phyloP scores from a whole-genome alignment of 2,888 invertebrate genomes.

The Sipunculus nudus region DNA sequence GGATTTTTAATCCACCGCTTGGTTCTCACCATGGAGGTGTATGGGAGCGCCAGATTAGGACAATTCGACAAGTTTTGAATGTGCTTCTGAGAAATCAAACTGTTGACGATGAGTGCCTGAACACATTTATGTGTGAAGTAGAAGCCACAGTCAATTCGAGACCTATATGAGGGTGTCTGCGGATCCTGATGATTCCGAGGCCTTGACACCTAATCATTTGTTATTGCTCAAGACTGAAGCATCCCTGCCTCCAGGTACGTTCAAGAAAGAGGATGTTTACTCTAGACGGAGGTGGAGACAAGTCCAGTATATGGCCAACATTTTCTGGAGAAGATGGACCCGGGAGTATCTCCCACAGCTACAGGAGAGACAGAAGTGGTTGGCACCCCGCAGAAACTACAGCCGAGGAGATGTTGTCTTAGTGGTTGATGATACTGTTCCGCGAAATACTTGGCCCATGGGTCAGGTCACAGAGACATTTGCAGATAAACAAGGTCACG shows the following conservation, averaged over 20 bases:
- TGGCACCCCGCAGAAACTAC: background rate
- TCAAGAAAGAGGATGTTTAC: slow-evolving; percentile 21
- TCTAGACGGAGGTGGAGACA: slow-evolving; percentile 26
- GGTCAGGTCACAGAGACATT: slow-evolving; percentile 2
- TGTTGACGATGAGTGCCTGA: background rate
- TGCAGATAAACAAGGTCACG: background rate
- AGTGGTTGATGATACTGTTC: slow-evolving; percentile 20
- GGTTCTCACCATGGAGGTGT: slow-evolving; percentile 6
- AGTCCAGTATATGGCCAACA: slow-evolving; percentile 25
- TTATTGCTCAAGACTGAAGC: background rate
- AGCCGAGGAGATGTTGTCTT: slow-evolving; percentile 15
- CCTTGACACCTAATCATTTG: background rate
- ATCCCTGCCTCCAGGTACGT: slow-evolving; percentile 19
- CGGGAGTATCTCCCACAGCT: slow-evolving; percentile 16
- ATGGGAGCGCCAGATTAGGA: background rate
- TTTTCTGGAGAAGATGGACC: slow-evolving; percentile 30
- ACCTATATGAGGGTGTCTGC: background rate
- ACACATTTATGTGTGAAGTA: slow-evolving; percentile 1
- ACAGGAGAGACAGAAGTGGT: slow-evolving; percentile 18
- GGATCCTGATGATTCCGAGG: background rate
- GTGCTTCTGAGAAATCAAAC: background rate
- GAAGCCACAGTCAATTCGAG: background rate
- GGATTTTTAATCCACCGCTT: slow-evolving; percentile 5
- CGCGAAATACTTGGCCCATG: slow-evolving; percentile 20
- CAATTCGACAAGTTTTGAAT: background rate